Evolutionary conservation across 2,797 vertebrate genomes (phyloP).

Genomic region (Arremon brunneinucha): DNA sequence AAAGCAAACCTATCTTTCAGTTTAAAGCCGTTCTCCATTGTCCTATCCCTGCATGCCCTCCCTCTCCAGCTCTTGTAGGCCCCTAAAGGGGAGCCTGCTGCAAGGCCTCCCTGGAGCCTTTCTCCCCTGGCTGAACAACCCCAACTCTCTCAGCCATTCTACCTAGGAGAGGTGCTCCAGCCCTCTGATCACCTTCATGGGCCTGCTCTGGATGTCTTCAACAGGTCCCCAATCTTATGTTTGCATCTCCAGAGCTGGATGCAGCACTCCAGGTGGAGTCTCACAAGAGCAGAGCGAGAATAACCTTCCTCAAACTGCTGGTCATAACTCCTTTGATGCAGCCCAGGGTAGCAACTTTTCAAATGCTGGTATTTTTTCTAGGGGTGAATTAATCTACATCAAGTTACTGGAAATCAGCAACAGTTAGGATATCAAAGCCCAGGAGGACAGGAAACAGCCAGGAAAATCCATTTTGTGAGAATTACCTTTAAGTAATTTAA

Average conservation of each 20-base stretch:
- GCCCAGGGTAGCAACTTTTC: neutral
- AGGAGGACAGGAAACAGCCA: neutral
- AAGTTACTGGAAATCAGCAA: constrained; percentile 21
- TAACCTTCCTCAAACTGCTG: neutral
- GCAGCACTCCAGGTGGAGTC: neutral
- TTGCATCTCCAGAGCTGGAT: neutral
- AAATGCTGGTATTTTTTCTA: neutral
- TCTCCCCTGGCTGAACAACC: neutral
- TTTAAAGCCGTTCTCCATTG: neutral
- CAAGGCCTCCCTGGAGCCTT: neutral
- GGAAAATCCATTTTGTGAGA: neutral
- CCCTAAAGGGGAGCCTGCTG: neutral
- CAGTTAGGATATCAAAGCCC: neutral
- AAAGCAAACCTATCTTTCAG: neutral
- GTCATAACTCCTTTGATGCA: neutral
- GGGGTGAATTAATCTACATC: constrained; percentile 15
- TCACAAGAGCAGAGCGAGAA: neutral
- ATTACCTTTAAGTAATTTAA: neutral
- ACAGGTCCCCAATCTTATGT: neutral
- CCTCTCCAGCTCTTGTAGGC: neutral
- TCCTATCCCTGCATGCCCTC: neutral
- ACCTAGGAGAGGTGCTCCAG: neutral
- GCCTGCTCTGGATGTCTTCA: neutral
- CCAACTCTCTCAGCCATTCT: neutral
- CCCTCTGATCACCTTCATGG: neutral